These are phyloP conservation scores for Capitulum mitella DNA, from an alignment of 2,888 invertebrate genomes.

Conservation along the genomic window DNA sequence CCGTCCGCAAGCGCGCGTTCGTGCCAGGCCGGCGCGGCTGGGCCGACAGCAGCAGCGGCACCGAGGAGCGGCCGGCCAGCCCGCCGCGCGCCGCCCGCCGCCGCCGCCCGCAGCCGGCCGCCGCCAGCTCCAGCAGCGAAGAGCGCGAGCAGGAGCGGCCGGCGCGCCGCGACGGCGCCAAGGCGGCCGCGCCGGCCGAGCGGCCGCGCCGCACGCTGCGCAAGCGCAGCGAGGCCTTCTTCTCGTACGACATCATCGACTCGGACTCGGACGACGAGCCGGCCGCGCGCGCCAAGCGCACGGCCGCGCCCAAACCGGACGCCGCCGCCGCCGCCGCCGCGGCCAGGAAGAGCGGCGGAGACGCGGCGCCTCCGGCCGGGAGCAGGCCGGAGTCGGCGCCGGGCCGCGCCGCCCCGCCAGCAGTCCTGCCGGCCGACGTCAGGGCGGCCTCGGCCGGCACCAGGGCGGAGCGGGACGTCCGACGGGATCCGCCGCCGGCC, in stretches of 20 bases:
- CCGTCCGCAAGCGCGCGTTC: conserved; percentile 10
- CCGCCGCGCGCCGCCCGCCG: not conserved
- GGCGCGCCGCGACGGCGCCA: not conserved
- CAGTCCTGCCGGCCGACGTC: not conserved
- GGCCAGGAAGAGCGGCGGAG: no score
- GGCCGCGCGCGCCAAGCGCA: no score
- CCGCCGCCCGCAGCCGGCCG: not conserved
- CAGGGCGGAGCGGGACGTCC: not conserved
- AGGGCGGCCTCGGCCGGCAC: not conserved
- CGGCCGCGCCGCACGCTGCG: conserved; percentile 15
- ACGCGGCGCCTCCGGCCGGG: not conserved
- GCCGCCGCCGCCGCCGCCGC: not conserved
- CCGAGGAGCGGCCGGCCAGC: not conserved
- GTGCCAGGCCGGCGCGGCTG: conserved; percentile 14
- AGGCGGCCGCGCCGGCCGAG: not conserved
- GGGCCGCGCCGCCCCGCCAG: no score
- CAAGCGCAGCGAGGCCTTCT: conserved; percentile 21
- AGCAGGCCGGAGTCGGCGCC: not conserved
- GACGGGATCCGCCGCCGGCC: not conserved
- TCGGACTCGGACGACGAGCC: conserved; percentile 1
- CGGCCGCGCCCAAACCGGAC: no score
- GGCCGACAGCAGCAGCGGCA: not conserved
- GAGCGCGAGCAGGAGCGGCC: not conserved
- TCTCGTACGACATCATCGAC: conserved; percentile 22
- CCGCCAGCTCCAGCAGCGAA: not conserved